phyloP scores from a whole-genome alignment of 2,113 vertebrate species.

The Anas platyrhynchos region DNA sequence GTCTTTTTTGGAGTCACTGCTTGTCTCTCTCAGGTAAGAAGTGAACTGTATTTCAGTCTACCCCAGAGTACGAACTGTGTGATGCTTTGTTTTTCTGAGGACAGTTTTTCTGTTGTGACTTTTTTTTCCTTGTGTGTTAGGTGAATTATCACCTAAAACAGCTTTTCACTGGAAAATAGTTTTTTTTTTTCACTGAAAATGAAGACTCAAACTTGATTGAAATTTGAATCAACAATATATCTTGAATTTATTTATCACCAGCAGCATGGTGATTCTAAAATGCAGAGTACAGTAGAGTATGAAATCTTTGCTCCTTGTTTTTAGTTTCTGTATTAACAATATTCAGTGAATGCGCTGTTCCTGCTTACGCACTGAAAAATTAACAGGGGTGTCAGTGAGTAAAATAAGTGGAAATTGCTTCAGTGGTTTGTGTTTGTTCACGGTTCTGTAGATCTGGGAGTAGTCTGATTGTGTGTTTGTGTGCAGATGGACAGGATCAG shows the following conservation, averaged over 20 bases:
- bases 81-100: not conserved
- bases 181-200: not conserved
- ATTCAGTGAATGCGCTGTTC: not conserved
- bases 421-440: not conserved
- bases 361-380: not conserved
- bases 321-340: not conserved
- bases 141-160: not conserved
- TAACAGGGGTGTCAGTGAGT: not conserved
- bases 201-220: not conserved
- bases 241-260: not conserved
- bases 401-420: not conserved
- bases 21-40: constrained; percentile 92
- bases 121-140: not conserved
- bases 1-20: constrained; percentile 94
- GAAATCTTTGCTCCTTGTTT: not conserved
- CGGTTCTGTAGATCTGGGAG: not conserved
- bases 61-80: rapidly evolving
- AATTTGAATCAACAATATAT: not conserved
- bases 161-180: not conserved
- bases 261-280: not conserved
- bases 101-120: not conserved
- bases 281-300: not conserved
- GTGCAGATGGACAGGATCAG: not conserved
- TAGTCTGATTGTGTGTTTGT: not conserved
- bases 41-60: not conserved